Evolutionary conservation across 2,888 invertebrate species (phyloP).

Genomic region (Cloeon dipterum): DNA sequence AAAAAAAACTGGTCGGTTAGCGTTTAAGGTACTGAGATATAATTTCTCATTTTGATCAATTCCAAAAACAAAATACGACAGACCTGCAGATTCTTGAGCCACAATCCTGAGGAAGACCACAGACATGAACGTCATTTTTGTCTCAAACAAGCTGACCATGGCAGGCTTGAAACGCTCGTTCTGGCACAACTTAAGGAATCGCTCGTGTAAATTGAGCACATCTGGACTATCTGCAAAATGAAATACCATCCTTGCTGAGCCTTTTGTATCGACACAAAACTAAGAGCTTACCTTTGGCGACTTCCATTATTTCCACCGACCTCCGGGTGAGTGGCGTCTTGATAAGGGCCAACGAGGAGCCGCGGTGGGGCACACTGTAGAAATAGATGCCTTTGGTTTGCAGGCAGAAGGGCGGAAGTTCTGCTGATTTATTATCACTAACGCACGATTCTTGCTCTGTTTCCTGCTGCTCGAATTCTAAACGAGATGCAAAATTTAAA

Average conservation of each 20-base stretch:
- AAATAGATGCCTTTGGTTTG: constrained; percentile 36
- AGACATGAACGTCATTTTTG: constrained; percentile 47
- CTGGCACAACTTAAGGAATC: constrained; percentile 30
- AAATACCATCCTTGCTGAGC: no score
- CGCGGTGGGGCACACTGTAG: constrained; percentile 70
- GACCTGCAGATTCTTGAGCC: constrained; percentile 57
- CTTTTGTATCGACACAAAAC: not conserved
- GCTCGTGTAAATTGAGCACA: constrained; percentile 39
- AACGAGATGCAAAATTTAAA: constrained; percentile 2
- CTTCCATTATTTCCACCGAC: constrained; percentile 54
- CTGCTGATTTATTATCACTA: no score
- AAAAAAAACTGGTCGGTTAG: no score
- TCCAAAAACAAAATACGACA: no score
- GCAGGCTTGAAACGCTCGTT: constrained; percentile 25
- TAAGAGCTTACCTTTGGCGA: constrained; percentile 39
- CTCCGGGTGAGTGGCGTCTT: constrained; percentile 49
- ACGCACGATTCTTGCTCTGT: no score
- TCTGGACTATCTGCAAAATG: constrained; percentile 39
- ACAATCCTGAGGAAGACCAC: constrained; percentile 53
- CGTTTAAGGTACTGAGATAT: no score
- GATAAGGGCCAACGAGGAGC: constrained; percentile 52
- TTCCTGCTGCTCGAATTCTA: no score
- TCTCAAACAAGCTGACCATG: constrained; percentile 59
- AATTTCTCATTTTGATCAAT: no score
- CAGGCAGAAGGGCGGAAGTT: constrained; percentile 22